Conservation (phyloP, 2,797 vertebrate genomes). For the Eremophila alpestris region DNA sequence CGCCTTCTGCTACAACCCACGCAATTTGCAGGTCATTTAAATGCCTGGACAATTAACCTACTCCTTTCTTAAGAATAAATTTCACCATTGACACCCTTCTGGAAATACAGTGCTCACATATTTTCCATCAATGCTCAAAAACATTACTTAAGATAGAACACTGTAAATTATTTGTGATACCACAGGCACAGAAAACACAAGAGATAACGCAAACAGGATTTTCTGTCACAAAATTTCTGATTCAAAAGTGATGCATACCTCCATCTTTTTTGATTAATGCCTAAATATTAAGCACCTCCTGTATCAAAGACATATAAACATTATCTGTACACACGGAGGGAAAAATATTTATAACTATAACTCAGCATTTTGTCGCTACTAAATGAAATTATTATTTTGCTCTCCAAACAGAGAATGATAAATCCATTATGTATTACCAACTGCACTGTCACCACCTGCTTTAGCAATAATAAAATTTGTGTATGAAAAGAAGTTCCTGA, state of each 20-base stretch:
- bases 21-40: neutral
- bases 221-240: neutral
- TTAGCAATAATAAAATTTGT: neutral
- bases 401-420: neutral
- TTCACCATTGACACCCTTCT: neutral
- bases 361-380: neutral
- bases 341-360: neutral
- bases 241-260: neutral
- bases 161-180: neutral
- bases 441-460: neutral
- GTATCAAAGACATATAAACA: neutral
- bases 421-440: neutral
- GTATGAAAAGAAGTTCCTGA: neutral
- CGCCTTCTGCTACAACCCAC: fast-evolving
- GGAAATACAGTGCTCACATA: neutral
- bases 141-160: neutral
- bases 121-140: neutral
- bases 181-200: neutral
- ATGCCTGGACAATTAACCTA: neutral
- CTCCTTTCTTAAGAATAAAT: neutral
- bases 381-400: neutral
- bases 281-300: neutral
- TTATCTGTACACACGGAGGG: neutral
- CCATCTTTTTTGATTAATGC: neutral
- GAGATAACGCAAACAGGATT: neutral